These are phyloP conservation scores for Neoseiulus cucumeris DNA, from an alignment of 1,140 invertebrate species.

Conservation along the genomic window DNA sequence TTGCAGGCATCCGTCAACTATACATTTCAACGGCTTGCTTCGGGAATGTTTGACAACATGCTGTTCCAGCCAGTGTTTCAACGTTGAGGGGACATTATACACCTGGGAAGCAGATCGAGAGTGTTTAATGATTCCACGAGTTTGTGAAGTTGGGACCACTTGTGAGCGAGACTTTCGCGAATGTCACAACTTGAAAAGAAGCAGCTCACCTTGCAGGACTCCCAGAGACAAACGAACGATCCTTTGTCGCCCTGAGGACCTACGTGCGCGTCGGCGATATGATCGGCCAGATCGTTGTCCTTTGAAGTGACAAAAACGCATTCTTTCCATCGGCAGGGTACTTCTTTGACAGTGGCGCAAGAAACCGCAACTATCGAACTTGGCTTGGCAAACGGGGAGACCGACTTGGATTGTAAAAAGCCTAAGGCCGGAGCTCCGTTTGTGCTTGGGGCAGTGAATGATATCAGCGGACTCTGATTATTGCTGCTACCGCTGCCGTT, in stretches of 20 bases:
- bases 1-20: constrained; percentile 9
- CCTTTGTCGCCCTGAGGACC: neutral
- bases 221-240: constrained; percentile 6
- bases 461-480: neutral
- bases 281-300: neutral
- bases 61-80: constrained; percentile 7
- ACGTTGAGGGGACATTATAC: constrained; percentile 5
- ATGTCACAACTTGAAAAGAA: too few species aligned
- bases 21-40: constrained; percentile 3
- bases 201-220: neutral
- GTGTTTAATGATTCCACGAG: too few species aligned
- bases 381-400: constrained; percentile 3
- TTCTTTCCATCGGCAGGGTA: constrained; percentile 3
- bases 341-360: neutral
- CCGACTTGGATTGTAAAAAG: neutral
- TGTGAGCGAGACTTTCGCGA: too few species aligned
- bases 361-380: neutral
- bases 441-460: neutral
- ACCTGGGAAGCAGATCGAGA: neutral
- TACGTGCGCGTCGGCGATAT: constrained; percentile 8
- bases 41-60: constrained; percentile 11
- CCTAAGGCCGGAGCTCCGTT: neutral
- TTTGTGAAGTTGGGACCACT: too few species aligned
- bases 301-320: neutral
- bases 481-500: neutral